A percentile compares a stretch with the other conserved stretches of the same genome.
Evolutionary conservation across 2,888 invertebrate species (phyloP).

Genomic region (Brachypalpus laphriformis): DNA sequence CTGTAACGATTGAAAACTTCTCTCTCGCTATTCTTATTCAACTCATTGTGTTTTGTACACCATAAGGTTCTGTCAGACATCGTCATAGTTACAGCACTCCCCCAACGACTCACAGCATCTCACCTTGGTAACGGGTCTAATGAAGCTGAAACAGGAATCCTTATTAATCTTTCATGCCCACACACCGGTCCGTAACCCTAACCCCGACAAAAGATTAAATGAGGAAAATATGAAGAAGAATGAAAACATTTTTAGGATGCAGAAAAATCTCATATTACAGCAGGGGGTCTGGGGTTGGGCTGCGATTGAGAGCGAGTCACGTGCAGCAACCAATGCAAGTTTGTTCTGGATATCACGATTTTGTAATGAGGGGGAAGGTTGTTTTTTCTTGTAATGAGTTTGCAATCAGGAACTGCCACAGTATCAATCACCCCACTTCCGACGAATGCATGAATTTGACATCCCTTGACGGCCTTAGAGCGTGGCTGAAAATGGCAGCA

Average conservation of each 20-base stretch:
- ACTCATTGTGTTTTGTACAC: conserved; percentile 11
- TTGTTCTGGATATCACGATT: conserved; percentile 28
- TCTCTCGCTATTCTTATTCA: conserved; percentile 24
- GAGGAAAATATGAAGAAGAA: conserved; percentile 37
- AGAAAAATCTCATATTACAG: conserved; percentile 32
- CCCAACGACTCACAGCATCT: conserved; percentile 5
- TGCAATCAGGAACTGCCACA: conserved; percentile 16
- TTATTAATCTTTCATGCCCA: conserved; percentile 49
- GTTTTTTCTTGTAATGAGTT: conserved; percentile 32
- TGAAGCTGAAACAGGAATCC: conserved; percentile 65
- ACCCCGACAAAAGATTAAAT: background rate
- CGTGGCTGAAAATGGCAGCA: background rate
- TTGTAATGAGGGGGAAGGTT: background rate
- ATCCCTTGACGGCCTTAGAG: background rate
- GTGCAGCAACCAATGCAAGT: conserved; percentile 29
- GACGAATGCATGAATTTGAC: conserved; percentile 14
- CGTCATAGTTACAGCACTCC: conserved; percentile 19
- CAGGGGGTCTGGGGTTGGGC: background rate
- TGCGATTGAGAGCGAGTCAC: conserved; percentile 31
- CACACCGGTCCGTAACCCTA: background rate
- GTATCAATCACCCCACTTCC: conserved; percentile 49
- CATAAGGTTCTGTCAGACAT: conserved; percentile 40
- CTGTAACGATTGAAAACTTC: conserved; percentile 51
- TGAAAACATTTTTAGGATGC: conserved; percentile 37
- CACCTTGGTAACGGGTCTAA: conserved; percentile 63